Evolutionary conservation across 2,797 vertebrate genomes (phyloP).

Genomic region (Anniella stebbinsi): DNA sequence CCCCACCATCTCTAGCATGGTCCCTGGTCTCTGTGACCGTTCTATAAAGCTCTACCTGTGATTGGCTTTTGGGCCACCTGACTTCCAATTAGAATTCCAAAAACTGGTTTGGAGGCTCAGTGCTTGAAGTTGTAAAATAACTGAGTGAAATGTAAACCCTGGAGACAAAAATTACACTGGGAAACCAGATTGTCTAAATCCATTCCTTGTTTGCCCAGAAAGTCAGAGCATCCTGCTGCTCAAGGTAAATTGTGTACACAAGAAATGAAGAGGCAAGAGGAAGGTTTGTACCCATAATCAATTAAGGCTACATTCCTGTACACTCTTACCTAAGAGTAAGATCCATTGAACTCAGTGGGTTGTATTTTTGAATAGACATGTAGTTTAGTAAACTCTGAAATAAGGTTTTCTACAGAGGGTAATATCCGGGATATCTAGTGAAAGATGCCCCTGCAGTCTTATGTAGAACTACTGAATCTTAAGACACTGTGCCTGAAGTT

Average conservation of each 20-base stretch:
- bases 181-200: not conserved
- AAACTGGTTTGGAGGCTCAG: not conserved
- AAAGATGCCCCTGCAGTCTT: constrained; percentile 15
- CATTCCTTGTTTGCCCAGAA: not conserved
- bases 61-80: not conserved
- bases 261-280: not conserved
- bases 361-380: not conserved
- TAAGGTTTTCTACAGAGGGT: not conserved
- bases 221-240: not conserved
- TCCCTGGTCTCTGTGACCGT: no score
- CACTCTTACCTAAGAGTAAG: not conserved
- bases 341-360: not conserved
- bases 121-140: not conserved
- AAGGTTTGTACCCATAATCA: not conserved
- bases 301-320: not conserved
- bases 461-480: constrained; percentile 14
- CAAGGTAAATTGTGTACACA: not conserved
- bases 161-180: not conserved
- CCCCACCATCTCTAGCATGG: no score
- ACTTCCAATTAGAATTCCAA: not conserved
- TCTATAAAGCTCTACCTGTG: not conserved
- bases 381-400: not conserved
- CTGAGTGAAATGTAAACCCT: not conserved
- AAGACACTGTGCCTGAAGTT: constrained; percentile 29
- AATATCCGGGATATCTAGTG: not conserved